These are phyloP conservation scores for Crocallis elinguaria DNA, from an alignment of 2,888 invertebrate genomes.

Conservation along the genomic window DNA sequence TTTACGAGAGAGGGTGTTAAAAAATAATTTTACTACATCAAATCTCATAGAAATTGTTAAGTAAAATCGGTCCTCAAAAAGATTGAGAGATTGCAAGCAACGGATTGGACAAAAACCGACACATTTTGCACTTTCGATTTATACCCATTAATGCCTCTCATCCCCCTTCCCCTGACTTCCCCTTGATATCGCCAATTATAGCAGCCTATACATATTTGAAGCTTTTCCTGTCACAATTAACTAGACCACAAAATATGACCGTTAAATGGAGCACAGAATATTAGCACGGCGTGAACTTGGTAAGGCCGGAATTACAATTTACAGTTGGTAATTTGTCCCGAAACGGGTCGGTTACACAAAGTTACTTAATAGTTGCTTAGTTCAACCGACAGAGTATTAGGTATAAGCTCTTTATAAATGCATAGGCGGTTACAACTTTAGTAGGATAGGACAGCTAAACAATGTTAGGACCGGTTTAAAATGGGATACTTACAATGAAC, in stretches of 20 bases:
- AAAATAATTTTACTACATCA: no score
- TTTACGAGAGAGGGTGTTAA: no score
- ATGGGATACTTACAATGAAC: no score
- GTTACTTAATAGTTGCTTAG: conserved; percentile 36
- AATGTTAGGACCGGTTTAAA: conserved; percentile 4
- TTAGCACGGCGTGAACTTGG: conserved; percentile 30
- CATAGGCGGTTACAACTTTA: conserved; percentile 21
- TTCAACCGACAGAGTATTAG: conserved; percentile 25
- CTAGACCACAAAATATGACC: conserved; percentile 17
- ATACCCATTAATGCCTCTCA: no score
- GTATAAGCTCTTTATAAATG: conserved; percentile 28
- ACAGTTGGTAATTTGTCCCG: conserved; percentile 39
- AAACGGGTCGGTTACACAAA: conserved; percentile 39
- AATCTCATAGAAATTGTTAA: no score
- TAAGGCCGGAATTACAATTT: conserved; percentile 37
- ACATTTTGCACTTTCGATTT: no score
- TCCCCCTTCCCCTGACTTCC: no score
- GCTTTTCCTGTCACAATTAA: conserved; percentile 16
- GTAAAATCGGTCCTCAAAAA: no score
- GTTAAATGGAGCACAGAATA: conserved; percentile 21
- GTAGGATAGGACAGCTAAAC: conserved; percentile 10
- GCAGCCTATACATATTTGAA: no score
- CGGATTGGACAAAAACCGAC: no score
- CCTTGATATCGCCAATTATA: no score
- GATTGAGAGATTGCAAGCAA: no score